Conservation (phyloP, 2,113 vertebrate species). For the Edolisoma coerulescens region DNA sequence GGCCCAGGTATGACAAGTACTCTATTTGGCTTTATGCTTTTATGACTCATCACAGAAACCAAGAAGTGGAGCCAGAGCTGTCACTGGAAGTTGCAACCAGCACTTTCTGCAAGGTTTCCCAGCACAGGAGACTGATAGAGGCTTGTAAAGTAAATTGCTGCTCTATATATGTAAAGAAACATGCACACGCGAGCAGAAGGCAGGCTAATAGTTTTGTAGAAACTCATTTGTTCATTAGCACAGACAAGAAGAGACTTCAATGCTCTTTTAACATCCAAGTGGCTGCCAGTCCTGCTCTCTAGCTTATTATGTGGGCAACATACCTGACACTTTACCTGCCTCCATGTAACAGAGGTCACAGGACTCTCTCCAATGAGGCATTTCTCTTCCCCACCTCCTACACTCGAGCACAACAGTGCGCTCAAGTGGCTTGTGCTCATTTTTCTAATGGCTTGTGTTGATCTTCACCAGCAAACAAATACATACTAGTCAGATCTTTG, state of each 20-base stretch:
- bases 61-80: neutral
- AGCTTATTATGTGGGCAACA: neutral
- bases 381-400: neutral
- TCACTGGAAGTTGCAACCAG: neutral
- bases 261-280: neutral
- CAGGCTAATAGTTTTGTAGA: neutral
- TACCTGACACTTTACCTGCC: neutral
- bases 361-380: neutral
- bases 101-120: neutral
- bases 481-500: neutral
- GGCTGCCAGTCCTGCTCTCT: neutral
- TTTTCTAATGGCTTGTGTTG: neutral
- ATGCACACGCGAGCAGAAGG: neutral
- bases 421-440: neutral
- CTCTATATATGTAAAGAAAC: neutral
- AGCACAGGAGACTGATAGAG: neutral
- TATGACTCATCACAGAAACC: neutral
- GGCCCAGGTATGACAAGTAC: neutral
- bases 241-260: neutral
- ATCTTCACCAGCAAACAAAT: neutral
- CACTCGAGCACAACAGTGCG: accelerated
- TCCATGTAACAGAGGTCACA: neutral
- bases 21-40: neutral
- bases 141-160: neutral
- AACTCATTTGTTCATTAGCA: neutral